These are phyloP conservation scores for Stratiomys singularior DNA, from an alignment of 2,888 invertebrate genomes.

Conservation along the genomic window DNA sequence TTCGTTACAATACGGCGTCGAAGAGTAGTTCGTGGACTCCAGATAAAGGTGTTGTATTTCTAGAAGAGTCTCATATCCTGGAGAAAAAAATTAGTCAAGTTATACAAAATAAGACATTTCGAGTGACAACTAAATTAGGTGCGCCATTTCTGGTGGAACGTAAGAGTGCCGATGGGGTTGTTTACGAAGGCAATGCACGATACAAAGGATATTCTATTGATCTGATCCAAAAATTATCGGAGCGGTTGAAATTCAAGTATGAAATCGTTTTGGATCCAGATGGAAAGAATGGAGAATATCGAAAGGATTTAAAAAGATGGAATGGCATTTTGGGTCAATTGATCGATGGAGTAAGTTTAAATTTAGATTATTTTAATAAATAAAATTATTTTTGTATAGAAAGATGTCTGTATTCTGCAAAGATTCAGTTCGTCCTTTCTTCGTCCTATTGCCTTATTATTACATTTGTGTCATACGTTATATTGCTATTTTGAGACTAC, in stretches of 20 bases:
- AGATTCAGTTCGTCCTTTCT: too few species aligned
- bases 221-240: constrained; percentile 66
- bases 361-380: too few species aligned
- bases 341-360: constrained; percentile 26
- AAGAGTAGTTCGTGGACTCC: constrained; percentile 67
- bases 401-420: too few species aligned
- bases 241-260: constrained; percentile 56
- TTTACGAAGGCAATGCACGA: constrained; percentile 67
- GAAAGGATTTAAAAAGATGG: constrained; percentile 52
- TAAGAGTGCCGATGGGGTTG: constrained; percentile 67
- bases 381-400: too few species aligned
- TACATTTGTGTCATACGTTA: too few species aligned
- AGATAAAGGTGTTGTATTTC: constrained; percentile 57
- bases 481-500: too few species aligned
- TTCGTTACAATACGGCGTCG: constrained; percentile 68
- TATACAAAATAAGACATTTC: constrained; percentile 59
- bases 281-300: constrained; percentile 52
- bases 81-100: constrained; percentile 64
- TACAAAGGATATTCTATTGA: constrained; percentile 69
- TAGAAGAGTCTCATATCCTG: constrained; percentile 56
- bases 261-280: constrained; percentile 54
- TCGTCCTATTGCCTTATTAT: too few species aligned
- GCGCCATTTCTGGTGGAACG: constrained; percentile 46
- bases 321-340: constrained; percentile 55
- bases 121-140: constrained; percentile 38